Base-by-base conservation (phyloP, 2,797 vertebrate species). In the Chaenodraco wilsoni region DNA sequence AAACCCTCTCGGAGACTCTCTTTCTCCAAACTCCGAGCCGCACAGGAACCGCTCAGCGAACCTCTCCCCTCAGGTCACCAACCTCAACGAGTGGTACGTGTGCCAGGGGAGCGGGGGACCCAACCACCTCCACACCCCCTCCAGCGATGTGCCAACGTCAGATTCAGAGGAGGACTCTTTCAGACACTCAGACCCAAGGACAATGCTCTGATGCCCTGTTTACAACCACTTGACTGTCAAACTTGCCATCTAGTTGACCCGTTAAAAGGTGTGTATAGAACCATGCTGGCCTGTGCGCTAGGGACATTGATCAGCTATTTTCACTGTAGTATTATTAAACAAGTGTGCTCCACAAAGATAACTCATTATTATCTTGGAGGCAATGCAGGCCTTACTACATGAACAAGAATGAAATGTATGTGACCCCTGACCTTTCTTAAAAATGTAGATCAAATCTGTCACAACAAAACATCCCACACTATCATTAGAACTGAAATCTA, bases 81-180 rank as follows among this genome's bases (percentile, higher is more conserved):
- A 99, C 94, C 96, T 99, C 91, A 99, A 97, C 74, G 97, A 99
- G 94, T 99, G 98, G 98, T 99, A 99, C 33, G 98, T 99, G 81
- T 99, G 98, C 90, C 97, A 99, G 85, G 97, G 97, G 33, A 96
- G 95, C 59, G 97, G 95, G 0, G 95, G 90, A 0, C 94, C 95
- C 57, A 95, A 96, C 82, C 95, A 96, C 90, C 94, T 98, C 56
- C 97, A 96, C 87, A 95, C 96, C 16, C 96, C 98, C 70, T 96
- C 96, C 88, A 98, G 97, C 89, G 96, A 97, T 1, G 93, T 94
- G 85, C 92, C 95, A 58, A 97, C 97, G 65, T 97, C 98, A 0
- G 95, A 96, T 16, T 97, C 97, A 3, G 97, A 98, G 55, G 97
- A 98, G 73, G 97, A 97, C 85, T 92, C 95, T 70, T 98, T 94